Base-by-base conservation (phyloP, 2,888 invertebrate species). In the Cyrtodaria siliqua region DNA sequence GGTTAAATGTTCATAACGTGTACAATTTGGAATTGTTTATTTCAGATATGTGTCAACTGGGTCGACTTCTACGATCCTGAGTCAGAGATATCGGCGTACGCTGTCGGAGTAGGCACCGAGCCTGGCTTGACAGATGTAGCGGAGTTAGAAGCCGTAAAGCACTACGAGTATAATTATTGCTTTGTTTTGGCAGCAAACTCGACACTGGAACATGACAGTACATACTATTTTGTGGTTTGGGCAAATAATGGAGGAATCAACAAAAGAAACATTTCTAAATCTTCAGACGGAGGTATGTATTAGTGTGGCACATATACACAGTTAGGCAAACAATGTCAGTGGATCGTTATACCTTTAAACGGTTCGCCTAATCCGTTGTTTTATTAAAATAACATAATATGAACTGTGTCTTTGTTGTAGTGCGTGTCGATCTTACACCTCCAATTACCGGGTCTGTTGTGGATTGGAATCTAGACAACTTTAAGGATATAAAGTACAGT, bases 41-140 rank as follows among this genome's bases (percentile, higher is more conserved):
- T 72, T 0, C 52, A 87, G 87, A 82, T 87, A 18, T 88, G 87
- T 74, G 78, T 78, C 18, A 87, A 84, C 66, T 89, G 87, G 87
- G 38, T 33, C 27, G 80, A 76, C 20, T 89, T 89, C 76, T 80
- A 72, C 27, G 89, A 89, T 62, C 82, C 86, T 1, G 82, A 89
- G 56, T 86, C 86, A 29, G 86, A 87, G 16, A 85, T 89, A 8
- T 68, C 71, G 3, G 72, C 75, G 33, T 87, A 84, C 64, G 74
- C 66, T 52, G 59, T 85, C 2, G 71, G 80, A 49, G 80, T 84
- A 4, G 81, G 83, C 1, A 62, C 78, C 9, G 40, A 63, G 23
- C 68, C 64, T 12, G 62, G 66, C 9, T 24, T 66, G 1, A 72
- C 74, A 0, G 75, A 81, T 47, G 49, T 86, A 6, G 77, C 71